Evolutionary conservation across 2,113 vertebrate species (phyloP), one percentile per base, ranked within the genome.

Genomic region (Tautogolabrus adspersus): DNA sequence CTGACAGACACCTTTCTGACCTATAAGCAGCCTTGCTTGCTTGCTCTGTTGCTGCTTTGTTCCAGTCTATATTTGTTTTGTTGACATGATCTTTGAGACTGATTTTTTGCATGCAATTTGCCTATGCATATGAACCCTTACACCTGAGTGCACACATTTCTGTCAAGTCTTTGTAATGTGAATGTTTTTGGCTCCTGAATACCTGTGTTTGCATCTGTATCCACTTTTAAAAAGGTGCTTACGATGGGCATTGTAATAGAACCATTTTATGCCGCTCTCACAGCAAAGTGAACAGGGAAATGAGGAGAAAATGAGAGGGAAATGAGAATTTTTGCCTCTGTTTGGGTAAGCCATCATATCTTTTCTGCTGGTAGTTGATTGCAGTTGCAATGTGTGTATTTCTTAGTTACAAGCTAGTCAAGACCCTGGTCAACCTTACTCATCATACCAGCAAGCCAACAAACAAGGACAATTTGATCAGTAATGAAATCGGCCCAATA

Each of bases 221-320:
- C 72, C 77, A 77, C 77, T 70, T 86, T 90, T 84, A 78, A 89
- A 87, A 80, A 80, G 63, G 70, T 64, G 44, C 72, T 81, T 75
- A 75, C 90, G 89, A 91, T 91, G 61, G 82, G 78, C 82, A 78
- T 87, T 87, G 89, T 92, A 91, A 93, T 92, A 80, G 85, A 82
- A 75, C 38, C 61, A 88, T 89, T 89, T 88, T 84, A 46, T 34
- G 55, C 81, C 22, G 11, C 83, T 89, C 77, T 79, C 69, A 59
- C 58, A 84, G 81, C 77, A 91, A 89, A 85, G 84, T 68, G 82
- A 89, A 85, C 73, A n/a, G 61, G 80, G 63, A 89, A 88, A 92
- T 90, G 88, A 90, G 77, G 82, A 60, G 61, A 64, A 87, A 87
- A 89, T 87, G 86, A 83, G 77, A 71, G 70, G 37, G 73, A 88